Base-by-base conservation (phyloP, 2,113 vertebrate genomes). In the Tiliqua scincoides region DNA sequence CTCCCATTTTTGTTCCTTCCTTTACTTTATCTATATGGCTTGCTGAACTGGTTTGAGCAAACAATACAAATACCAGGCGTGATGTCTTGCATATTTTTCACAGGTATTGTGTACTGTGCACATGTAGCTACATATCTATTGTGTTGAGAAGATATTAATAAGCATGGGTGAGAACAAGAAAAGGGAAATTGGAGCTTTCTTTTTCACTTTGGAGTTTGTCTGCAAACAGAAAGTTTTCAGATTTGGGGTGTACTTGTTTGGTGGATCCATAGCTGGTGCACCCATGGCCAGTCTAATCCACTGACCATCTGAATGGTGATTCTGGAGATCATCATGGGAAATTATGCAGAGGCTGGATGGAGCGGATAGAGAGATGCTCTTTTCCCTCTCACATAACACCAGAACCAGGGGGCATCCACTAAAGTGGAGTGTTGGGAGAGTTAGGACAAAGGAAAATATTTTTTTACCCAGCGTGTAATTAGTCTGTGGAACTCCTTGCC, bases 1-100 rank as follows among this genome's bases (percentile, higher is more conserved):
- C 81, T 88, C 83, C 90, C 84, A 82, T 73, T 87, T 82, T 85
- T 85, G 85, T 76, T 5, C 74, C 54, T 14, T 67, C 79, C 10
- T 62, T 54, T 61, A 6, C 21, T 70, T 57, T 63, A 75, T 57
- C 37, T 75, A 72, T 62, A 9, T 79, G 43, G 14, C 61, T 82
- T 14, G 82, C 3, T 73, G 48, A 1, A 1, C 87, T 25, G 79
- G 73, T 17, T 89, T 74, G 2, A 11, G 4, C 37, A 40, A 37
- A 68, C 43, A 0, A 76, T 43, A 57, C 3, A 72, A 61, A 0
- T 20, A 37, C 1, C 76, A 79, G 17, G 0, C 0, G 62, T 85
- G 11, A 2, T 5, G 14, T 43, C 75, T 12, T 23, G 35, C 43
- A 40, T 30, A 0, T 18, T 68, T 12, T 27, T 48, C 21, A 14